Evolutionary conservation across 2,113 vertebrate species (phyloP), one percentile per base, ranked within the genome.

Genomic region (Isichthys henryi): DNA sequence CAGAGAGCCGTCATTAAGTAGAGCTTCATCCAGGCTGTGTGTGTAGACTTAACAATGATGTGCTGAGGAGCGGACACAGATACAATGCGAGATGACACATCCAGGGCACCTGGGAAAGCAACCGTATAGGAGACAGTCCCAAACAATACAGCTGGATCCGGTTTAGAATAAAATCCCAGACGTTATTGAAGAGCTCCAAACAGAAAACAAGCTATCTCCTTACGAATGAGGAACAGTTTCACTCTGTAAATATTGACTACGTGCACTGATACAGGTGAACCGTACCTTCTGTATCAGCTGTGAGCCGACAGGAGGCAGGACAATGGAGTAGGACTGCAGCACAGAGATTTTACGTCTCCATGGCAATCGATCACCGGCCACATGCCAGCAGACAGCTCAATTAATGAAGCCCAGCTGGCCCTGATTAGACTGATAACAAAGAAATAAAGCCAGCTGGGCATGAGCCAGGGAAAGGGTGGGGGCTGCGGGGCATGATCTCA

Each of bases 311-410:
- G 74, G 31, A 80, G 74, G 74, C 74, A 80, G 74, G 43, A 43
- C 35, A 80, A 80, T 80, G 74, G 74, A 35, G 35, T 35, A 39
- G 35, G 74, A 11, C 74, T 80, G 74, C 31, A 43, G 35, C 35
- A 15, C 35, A 19, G 35, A 39, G 74, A 80, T 80, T 80, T 80
- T 19, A 80, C 5, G 74, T 80, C 35, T 80, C 74, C 74, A 80
- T 80, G 74, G 74, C 35, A 43, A 80, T 80, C 35, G 74, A 80
- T 80, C 74, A 80, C 74, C 70, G 74, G 74, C 74, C 35, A 43
- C 74, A 80, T 80, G 74, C 74, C 74, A 80, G 74, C 74, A 80
- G 74, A 80, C 74, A 80, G 35, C 74, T 80, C 74, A 80, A 80
- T 80, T 80, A 80, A 80, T 80, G 74, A 80, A 80, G 35, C 74